These are phyloP conservation scores for Pseudochromis fuscus DNA, from an alignment of 2,797 vertebrate genomes.

Conservation along the genomic window DNA sequence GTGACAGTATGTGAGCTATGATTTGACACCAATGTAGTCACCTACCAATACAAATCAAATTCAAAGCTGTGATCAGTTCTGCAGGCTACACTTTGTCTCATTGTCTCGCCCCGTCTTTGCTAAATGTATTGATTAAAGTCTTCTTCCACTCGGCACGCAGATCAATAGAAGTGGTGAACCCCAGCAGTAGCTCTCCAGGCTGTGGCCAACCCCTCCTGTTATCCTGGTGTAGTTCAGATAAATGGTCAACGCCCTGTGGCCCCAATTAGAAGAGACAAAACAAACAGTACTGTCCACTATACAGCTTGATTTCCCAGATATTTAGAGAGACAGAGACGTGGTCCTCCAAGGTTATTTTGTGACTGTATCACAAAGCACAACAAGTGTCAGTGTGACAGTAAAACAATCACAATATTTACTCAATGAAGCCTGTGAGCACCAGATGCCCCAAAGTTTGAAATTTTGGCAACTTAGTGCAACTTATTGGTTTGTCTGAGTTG, in stretches of 20 bases:
- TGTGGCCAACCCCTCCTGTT: background rate
- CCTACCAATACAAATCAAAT: background rate
- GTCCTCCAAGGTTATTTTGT: too few species aligned
- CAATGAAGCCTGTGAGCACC: too few species aligned
- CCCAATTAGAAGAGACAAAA: background rate
- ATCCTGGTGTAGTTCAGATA: background rate
- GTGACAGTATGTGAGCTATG: background rate
- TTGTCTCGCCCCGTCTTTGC: slow-evolving; percentile 3
- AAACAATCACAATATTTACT: too few species aligned
- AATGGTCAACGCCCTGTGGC: background rate
- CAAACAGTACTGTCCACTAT: background rate
- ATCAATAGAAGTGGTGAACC: background rate
- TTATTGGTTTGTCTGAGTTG: too few species aligned
- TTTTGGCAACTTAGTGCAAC: too few species aligned
- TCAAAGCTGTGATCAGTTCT: background rate
- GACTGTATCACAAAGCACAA: too few species aligned
- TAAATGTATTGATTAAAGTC: slow-evolving; percentile 6
- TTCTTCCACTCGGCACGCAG: slow-evolving; percentile 1
- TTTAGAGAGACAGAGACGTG: too few species aligned
- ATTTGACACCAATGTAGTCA: background rate
- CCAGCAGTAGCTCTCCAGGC: background rate
- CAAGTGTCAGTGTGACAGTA: too few species aligned
- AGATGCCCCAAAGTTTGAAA: too few species aligned
- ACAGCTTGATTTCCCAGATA: background rate
- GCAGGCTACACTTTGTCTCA: background rate